Conservation (phyloP, 2,888 invertebrate species). For the Hydrotaea cyrtoneurina region DNA sequence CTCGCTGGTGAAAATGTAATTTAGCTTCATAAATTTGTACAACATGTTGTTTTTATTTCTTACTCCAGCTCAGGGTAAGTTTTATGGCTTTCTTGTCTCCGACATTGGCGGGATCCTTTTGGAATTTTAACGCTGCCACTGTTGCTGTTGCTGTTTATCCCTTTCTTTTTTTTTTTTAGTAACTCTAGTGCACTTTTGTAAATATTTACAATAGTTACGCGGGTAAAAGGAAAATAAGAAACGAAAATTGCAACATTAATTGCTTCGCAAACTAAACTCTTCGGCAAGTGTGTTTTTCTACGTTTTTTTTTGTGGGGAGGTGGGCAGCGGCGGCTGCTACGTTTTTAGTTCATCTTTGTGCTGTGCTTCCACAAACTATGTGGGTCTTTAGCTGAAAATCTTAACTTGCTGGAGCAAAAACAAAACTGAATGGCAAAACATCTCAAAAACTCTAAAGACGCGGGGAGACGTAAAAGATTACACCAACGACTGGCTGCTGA, state of each 20-base stretch:
- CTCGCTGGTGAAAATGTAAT: constrained; percentile 44
- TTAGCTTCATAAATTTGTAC: constrained; percentile 62
- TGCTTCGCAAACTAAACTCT: constrained; percentile 50
- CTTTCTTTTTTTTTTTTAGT: background rate
- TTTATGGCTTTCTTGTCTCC: background rate
- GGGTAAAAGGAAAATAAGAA: background rate
- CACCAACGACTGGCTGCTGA: constrained; percentile 19
- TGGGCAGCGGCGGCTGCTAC: background rate
- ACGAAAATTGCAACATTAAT: constrained; percentile 50
- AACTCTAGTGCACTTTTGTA: constrained; percentile 14
- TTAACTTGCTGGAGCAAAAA: background rate
- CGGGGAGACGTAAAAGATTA: background rate
- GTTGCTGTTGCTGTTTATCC: background rate
- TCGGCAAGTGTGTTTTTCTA: no score
- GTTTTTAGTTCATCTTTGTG: no score
- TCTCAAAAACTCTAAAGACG: background rate
- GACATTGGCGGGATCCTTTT: background rate
- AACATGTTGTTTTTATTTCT: constrained; percentile 65
- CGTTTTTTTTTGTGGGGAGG: no score
- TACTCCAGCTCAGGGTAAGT: background rate
- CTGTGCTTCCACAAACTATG: background rate
- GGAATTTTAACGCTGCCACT: background rate
- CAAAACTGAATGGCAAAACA: background rate
- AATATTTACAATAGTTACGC: constrained; percentile 19
- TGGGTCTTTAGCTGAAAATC: background rate